A percentile compares a stretch with the other conserved stretches of the same genome.
phyloP scores from a whole-genome alignment of 2,797 vertebrate genomes.

The Rousettus madagascariensis region DNA sequence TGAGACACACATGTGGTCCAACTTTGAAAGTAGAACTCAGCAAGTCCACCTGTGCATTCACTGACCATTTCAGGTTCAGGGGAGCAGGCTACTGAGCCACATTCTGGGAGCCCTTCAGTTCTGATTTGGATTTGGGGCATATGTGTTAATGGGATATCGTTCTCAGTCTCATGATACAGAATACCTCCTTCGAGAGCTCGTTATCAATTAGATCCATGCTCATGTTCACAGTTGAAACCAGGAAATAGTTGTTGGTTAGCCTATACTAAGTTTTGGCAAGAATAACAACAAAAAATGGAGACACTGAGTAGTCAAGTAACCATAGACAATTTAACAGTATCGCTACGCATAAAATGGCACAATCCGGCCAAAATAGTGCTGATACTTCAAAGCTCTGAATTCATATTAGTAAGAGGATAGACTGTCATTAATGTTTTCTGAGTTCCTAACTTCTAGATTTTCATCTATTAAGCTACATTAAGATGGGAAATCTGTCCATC shows the following conservation, averaged over 20 bases:
- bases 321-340: not conserved
- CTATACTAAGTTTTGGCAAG: not conserved
- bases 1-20: not conserved
- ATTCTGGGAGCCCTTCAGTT: not conserved
- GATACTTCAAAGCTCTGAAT: not conserved
- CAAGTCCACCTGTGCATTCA: not conserved
- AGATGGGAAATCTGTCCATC: not conserved
- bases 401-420: not conserved
- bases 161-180: not conserved
- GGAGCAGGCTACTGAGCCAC: not conserved
- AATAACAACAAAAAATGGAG: not conserved
- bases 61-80: not conserved
- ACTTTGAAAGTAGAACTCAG: not conserved
- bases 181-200: not conserved
- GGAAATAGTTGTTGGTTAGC: not conserved
- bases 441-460: not conserved
- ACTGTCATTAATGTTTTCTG: not conserved
- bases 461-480: not conserved
- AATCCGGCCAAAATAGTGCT: not conserved
- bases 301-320: not conserved
- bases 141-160: not conserved
- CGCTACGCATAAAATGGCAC: not conserved
- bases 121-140: not conserved
- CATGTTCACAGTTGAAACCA: not conserved
- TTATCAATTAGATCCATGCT: not conserved